These are phyloP conservation scores for Cercopithecus mona DNA, from an alignment of 2,113 vertebrate species.

Conservation along the genomic window DNA sequence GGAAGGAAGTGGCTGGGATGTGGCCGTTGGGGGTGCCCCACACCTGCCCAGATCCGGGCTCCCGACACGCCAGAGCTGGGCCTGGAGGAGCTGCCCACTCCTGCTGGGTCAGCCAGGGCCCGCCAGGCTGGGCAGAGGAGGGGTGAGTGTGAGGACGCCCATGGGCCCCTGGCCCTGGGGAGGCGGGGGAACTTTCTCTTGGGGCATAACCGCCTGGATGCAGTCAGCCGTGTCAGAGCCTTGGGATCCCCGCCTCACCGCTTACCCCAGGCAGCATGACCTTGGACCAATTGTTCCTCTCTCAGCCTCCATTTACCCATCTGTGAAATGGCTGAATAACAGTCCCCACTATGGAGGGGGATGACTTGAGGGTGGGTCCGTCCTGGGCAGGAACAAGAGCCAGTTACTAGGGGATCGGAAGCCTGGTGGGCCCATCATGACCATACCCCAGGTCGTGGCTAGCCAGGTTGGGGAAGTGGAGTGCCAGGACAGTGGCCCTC, in stretches of 20 bases:
- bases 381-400: background rate
- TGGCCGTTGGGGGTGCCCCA: fast-evolving
- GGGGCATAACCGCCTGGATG: background rate
- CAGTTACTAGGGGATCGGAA: fast-evolving
- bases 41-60: background rate
- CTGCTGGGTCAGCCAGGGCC: background rate
- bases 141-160: background rate
- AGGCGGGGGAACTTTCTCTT: background rate
- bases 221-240: background rate
- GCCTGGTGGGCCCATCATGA: fast-evolving
- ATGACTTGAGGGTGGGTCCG: fast-evolving
- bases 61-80: background rate
- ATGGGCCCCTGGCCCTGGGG: fast-evolving
- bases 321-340: background rate
- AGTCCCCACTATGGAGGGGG: fast-evolving
- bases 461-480: fast-evolving
- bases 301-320: too few relatives aligned
- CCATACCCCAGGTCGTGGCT: fast-evolving
- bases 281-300: fast-evolving
- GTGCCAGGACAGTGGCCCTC: fast-evolving
- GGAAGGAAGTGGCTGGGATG: constrained; percentile 43
- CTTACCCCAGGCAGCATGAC: fast-evolving
- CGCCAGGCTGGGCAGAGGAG: too few relatives aligned
- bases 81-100: background rate
- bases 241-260: fast-evolving